These are phyloP conservation scores for Coptotermes formosanus DNA, from an alignment of 1,140 invertebrate genomes.

Conservation along the genomic window DNA sequence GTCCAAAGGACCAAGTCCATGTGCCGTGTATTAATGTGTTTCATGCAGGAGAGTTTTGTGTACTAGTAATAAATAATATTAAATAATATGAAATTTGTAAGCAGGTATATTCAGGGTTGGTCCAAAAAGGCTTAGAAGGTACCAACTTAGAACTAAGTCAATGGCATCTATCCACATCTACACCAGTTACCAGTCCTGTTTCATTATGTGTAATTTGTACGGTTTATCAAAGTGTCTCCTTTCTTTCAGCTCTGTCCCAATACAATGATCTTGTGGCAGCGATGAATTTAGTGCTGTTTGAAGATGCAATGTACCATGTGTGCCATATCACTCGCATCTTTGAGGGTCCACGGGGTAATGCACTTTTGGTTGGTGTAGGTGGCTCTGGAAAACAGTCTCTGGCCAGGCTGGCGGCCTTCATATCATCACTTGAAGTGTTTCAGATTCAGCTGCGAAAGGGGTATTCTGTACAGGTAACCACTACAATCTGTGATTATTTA, in stretches of 20 bases:
- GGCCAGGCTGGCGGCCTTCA: constrained; percentile 82
- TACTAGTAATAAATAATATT: no score
- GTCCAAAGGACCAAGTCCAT: no score
- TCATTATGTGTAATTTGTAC: no score
- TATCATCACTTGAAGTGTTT: constrained; percentile 85
- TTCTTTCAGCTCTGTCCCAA: constrained; percentile 60
- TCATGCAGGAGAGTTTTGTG: no score
- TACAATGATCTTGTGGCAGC: constrained; percentile 83
- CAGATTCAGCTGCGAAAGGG: constrained; percentile 89
- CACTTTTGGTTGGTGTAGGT: constrained; percentile 88
- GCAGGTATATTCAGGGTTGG: no score
- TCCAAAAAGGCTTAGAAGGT: no score
- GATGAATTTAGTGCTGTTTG: constrained; percentile 95
- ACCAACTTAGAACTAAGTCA: no score
- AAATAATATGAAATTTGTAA: no score
- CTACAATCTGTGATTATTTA: neutral
- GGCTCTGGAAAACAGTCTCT: constrained; percentile 93
- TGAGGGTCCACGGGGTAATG: constrained; percentile 88
- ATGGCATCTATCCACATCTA: no score
- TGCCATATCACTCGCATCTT: constrained; percentile 88
- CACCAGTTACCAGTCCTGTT: no score
- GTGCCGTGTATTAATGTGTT: no score
- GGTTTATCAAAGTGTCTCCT: neutral
- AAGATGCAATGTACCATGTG: constrained; percentile 91
- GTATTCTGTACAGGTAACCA: constrained; percentile 63